Conservation (phyloP, 2,113 vertebrate genomes). For the Petroica traversi region DNA sequence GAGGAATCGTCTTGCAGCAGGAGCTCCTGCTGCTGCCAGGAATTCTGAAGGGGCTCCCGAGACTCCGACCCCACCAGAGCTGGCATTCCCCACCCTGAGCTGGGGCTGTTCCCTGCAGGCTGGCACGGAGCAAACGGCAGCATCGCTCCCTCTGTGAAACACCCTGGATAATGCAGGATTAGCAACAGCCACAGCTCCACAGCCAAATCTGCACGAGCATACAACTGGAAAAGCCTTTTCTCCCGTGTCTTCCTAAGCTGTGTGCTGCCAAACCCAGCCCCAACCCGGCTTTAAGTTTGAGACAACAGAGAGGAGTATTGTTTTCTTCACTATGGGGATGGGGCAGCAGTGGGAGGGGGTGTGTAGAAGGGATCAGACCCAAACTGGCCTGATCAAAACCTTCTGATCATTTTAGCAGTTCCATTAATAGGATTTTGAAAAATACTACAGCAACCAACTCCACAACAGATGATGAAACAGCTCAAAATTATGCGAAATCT, state of each 20-base stretch:
- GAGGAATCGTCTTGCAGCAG: not conserved
- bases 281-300: fast-evolving
- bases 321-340: not conserved
- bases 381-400: not conserved
- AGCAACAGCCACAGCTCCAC: not conserved
- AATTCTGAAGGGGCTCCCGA: not conserved
- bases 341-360: fast-evolving
- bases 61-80: not conserved
- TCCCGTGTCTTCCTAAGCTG: not conserved
- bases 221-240: not conserved
- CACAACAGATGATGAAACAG: fast-evolving
- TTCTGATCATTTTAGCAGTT: not conserved
- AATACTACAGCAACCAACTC: not conserved
- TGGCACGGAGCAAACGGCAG: not conserved
- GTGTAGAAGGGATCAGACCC: not conserved
- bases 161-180: fast-evolving
- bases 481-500: not conserved
- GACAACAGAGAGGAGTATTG: not conserved
- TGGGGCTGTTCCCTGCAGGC: not conserved
- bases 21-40: not conserved
- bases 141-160: not conserved
- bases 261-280: not conserved
- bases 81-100: fast-evolving
- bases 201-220: fast-evolving
- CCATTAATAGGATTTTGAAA: not conserved